A percentile compares a stretch with the other conserved stretches of the same genome.
phyloP scores from a whole-genome alignment of 1,140 invertebrate species.

The Antheraea pernyi region DNA sequence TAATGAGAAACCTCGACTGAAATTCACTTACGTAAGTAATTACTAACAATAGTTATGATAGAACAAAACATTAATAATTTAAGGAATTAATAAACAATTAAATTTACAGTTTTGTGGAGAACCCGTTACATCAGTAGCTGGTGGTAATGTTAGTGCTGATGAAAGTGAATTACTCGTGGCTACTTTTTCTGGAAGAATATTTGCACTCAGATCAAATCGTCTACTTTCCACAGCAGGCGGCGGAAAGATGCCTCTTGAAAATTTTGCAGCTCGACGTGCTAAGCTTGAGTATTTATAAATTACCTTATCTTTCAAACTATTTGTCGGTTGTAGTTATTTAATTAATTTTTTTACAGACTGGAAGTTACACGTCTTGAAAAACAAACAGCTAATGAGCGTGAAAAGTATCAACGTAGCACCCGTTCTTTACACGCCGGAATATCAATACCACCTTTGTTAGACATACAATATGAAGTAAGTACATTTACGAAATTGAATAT shows the following conservation, averaged over 20 bases:
- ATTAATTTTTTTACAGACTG: constrained; percentile 29
- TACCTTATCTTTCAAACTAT: too few relatives aligned
- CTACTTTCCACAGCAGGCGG: constrained; percentile 38
- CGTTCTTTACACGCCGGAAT: constrained; percentile 49
- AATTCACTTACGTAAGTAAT: constrained; percentile 63
- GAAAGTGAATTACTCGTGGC: constrained; percentile 58
- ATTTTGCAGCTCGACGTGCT: constrained; percentile 49
- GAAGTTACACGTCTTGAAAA: constrained; percentile 68
- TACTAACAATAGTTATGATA: not conserved
- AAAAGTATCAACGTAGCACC: constrained; percentile 66
- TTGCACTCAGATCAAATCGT: constrained; percentile 52
- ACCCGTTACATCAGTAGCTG: constrained; percentile 62
- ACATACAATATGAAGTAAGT: constrained; percentile 58
- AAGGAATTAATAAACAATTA: not conserved
- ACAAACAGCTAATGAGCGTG: constrained; percentile 60
- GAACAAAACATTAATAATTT: not conserved
- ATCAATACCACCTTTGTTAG: constrained; percentile 59
- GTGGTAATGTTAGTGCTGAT: constrained; percentile 56
- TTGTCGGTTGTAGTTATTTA: too few relatives aligned
- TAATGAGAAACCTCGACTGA: constrained; percentile 56
- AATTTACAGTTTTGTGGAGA: constrained; percentile 66
- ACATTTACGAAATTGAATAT: too few relatives aligned
- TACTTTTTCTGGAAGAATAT: constrained; percentile 68
- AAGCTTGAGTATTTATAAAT: constrained; percentile 56
- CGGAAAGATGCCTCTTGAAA: constrained; percentile 39